A percentile compares a stretch with the other conserved stretches of the same genome.
phyloP scores from a whole-genome alignment of 2,113 vertebrate genomes.

The Cryptomyrus ogoouensis region DNA sequence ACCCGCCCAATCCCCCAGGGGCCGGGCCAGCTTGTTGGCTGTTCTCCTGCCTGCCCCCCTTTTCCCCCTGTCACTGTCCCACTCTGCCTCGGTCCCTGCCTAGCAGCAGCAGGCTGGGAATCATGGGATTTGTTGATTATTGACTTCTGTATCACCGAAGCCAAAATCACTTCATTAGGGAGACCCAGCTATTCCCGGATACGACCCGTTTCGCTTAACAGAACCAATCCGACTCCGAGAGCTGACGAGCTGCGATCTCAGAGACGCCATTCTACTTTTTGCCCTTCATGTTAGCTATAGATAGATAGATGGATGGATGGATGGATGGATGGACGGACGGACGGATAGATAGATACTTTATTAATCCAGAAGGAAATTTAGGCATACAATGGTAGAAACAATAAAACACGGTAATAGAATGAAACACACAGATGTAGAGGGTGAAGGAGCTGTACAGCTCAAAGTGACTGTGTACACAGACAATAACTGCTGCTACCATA shows the following conservation, averaged over 20 bases:
- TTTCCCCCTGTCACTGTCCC: not conserved
- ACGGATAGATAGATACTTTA: no score
- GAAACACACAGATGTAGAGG: no score
- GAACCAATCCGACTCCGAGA: not conserved
- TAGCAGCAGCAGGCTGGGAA: not conserved
- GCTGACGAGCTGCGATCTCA: not conserved
- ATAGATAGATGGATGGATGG: no score
- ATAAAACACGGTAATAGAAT: no score
- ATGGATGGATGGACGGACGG: no score
- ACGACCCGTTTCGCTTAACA: not conserved
- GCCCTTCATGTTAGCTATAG: not conserved
- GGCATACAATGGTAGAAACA: no score
- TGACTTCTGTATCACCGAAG: not conserved
- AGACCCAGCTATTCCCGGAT: not conserved
- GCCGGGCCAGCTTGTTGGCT: not conserved
- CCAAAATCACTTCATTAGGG: not conserved
- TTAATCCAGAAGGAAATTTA: no score
- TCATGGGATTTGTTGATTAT: not conserved
- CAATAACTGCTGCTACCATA: no score
- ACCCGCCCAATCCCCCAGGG: not conserved
- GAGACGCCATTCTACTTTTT: not conserved
- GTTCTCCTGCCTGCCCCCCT: not conserved
- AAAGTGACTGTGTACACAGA: no score
- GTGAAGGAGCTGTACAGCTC: no score
- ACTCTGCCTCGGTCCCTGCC: not conserved